Percentiles rank a stretch among this genome's conserved stretches.
Evolutionary conservation across 2,113 vertebrate genomes (phyloP).

Genomic region (Marcusenius ussheri): DNA sequence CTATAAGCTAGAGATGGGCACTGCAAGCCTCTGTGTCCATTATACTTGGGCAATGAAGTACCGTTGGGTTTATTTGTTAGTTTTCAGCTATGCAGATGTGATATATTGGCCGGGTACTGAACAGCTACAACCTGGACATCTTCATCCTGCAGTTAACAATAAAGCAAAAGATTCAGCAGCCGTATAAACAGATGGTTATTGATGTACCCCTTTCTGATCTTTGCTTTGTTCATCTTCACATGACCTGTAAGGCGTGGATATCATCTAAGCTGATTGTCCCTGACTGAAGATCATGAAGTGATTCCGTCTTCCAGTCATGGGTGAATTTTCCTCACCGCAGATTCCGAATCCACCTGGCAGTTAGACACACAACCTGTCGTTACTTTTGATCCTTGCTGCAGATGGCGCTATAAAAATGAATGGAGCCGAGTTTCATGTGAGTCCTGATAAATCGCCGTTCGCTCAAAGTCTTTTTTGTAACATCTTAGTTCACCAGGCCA

Average conservation of each 20-base stretch:
- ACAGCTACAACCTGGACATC: conserved; percentile 58
- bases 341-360: neutral
- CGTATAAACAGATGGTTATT: conserved; percentile 41
- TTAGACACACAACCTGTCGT: neutral
- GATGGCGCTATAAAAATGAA: neutral
- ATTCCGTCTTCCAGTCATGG: neutral
- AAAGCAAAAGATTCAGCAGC: conserved; percentile 41
- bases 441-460: neutral
- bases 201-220: neutral
- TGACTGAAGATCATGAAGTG: neutral
- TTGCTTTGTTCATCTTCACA: neutral
- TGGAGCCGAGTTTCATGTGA: neutral
- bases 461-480: neutral
- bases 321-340: neutral
- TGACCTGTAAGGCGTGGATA: neutral
- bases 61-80: conserved; percentile 43
- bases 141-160: conserved; percentile 45
- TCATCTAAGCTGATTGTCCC: neutral
- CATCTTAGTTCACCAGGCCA: neutral
- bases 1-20: neutral
- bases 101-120: conserved; percentile 43
- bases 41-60: neutral
- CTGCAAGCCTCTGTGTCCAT: neutral
- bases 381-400: neutral
- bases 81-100: conserved; percentile 52